phyloP scores from a whole-genome alignment of 2,888 invertebrate species.

The Drosophila pseudotalamancana region DNA sequence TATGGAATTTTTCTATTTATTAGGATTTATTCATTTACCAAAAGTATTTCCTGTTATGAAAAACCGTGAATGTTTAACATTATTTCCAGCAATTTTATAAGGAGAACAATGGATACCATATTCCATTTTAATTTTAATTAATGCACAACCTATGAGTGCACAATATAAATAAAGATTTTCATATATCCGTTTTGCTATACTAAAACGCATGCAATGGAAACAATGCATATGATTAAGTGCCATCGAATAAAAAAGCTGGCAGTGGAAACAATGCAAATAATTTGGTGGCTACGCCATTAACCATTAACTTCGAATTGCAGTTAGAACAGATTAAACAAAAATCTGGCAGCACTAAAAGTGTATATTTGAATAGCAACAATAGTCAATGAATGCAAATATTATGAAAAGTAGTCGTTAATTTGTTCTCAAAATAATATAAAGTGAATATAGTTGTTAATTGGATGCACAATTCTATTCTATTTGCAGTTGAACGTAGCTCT shows the following conservation, averaged over 20 bases:
- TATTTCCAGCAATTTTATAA: too few species aligned
- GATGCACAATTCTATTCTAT: not conserved
- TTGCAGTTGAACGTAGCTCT: constrained; percentile 17
- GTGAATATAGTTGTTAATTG: not conserved
- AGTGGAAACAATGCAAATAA: constrained; percentile 7
- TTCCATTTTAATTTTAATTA: too few species aligned
- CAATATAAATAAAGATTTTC: not conserved
- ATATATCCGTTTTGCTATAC: not conserved
- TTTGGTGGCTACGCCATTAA: not conserved
- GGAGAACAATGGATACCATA: too few species aligned
- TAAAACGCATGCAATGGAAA: not conserved
- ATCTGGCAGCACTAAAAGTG: not conserved
- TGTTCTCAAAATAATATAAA: not conserved
- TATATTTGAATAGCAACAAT: too few species aligned
- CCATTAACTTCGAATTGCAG: too few species aligned
- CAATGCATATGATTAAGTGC: not conserved
- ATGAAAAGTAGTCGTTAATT: too few species aligned
- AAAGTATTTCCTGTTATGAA: not conserved
- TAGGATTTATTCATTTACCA: not conserved
- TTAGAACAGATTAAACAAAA: too few species aligned
- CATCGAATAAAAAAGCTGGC: too few species aligned
- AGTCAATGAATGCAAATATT: too few species aligned
- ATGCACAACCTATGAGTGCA: too few species aligned
- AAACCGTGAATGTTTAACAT: not conserved
- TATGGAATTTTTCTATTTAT: not conserved